Base-by-base conservation (phyloP, 2,113 vertebrate species). In the Pterocles burchelli region DNA sequence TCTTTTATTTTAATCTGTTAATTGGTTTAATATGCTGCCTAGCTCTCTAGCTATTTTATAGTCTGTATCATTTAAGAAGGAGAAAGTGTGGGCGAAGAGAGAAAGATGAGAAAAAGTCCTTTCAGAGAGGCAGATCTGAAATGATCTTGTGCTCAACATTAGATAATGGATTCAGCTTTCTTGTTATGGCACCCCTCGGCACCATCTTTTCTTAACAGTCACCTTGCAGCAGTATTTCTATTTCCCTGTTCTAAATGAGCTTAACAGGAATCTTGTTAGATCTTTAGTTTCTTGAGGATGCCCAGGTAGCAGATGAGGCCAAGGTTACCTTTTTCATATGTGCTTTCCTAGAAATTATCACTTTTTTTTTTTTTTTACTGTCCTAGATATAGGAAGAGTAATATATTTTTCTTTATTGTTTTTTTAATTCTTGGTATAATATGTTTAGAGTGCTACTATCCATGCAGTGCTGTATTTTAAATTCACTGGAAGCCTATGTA, bases 181-280 rank as follows among this genome's bases (percentile, higher is more conserved):
- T 92, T 33, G 38, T 59, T 95, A 85, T 70, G 87, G 68, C 48
- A 86, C 54, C 80, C 89, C 59, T 90, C 89, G 88, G 90, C 84
- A 25, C 5, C 29, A 59, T 17, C 41, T 88, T 81, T 92, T 77
- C 49, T 63, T 88, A 89, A 57, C 84, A 94, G 33, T 58, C 72
- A 88, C 38, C 77, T 84, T 38, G 41, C 19, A 51, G 14, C 21
- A 58, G 11, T 41, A 21, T 45, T 89, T 85, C 38, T 73, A 7
- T 87, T 89, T 61, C 36, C 31, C 34, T 84, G 16, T 67, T 92
- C 18, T 52, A 83, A 94, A n/a, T 19, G 51, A 73, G 2, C 17
- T 85, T 84, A 75, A 68, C 9, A 75, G 34, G 29, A 49, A 63
- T 59, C 41, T 58, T 79, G 25, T 82, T 75, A 85, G 48, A 67